Base-by-base conservation (phyloP, 2,888 invertebrate species). In the Melipona beecheii region DNA sequence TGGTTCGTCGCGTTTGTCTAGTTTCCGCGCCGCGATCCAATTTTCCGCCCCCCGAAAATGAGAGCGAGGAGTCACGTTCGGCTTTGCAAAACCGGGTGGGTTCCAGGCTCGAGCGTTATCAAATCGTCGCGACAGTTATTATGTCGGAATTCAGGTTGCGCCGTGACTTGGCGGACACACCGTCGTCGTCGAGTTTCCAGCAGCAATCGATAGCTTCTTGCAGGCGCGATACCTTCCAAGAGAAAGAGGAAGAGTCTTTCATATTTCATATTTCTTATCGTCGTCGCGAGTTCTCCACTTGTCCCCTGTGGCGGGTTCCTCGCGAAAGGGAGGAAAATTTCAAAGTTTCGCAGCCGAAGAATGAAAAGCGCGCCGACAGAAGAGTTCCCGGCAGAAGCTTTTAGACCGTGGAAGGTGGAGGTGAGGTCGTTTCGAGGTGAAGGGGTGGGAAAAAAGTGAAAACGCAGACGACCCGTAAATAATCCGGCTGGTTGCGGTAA, bases 91-190 rank as follows among this genome's bases (percentile, higher is more conserved):
- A 24, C 31, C 54, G 13, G 13, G 31, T 50, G 56, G 56, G 54
- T 36, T 56, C 27, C 36, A 43, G 11, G 43, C 31, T 78, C 60
- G 49, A 49, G 24, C 60, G 19, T 19, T 19, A 15, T 36, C 27
- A 31, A 71, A 77, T 58, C 52, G 43, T 49, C 54, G 71, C 60
- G 66, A 50, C 54, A 62, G 78, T 68, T 81, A 78, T 81, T 78
- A 69, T 52, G 27, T 50, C 36, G 58, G 49, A 56, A 75, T 60
- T 66, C 69, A 74, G 65, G 74, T 70, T 58, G 31, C 64, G 58
- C 68, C 78, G 73, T 82, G 81, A 78, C 81, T 82, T 78, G 73
- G 66, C 75, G 75, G 49, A 62, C 58, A 50, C 4, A 19, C 4
- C 13, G 27, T 43, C 49, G 27, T 43, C 49, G 13, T 6, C 19